Conservation (phyloP, 2,113 vertebrate genomes). For the Columba livia region DNA sequence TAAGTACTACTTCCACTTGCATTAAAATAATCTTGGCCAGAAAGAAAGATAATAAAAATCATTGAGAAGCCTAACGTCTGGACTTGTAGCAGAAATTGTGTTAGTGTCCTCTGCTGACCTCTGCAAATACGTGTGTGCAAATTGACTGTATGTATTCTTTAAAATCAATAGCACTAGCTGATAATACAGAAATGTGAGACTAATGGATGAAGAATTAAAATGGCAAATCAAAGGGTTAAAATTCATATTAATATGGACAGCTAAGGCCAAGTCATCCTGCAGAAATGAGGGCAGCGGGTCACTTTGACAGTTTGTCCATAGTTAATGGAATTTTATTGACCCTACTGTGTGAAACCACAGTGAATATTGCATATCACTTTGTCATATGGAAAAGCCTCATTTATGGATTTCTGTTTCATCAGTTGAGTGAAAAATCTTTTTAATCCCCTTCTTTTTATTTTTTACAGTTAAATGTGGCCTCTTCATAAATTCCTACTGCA, state of each 20-base stretch:
- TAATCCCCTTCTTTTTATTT: conserved; percentile 36
- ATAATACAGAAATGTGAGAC: conserved; percentile 87
- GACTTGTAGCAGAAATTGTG: conserved; percentile 48
- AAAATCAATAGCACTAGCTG: conserved; percentile 84
- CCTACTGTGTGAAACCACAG: conserved; percentile 81
- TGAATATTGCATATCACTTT: conserved; percentile 80
- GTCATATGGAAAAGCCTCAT: conserved; percentile 71
- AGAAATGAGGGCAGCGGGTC: conserved; percentile 77
- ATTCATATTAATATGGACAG: conserved; percentile 85
- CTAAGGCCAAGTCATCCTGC: conserved; percentile 75
- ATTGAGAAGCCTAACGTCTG: conserved; percentile 20
- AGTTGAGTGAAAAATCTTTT: conserved; percentile 56
- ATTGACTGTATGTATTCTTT: conserved; percentile 68
- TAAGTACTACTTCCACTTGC: neutral
- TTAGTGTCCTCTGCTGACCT: conserved; percentile 72
- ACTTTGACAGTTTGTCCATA: conserved; percentile 77
- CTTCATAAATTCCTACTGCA: conserved; percentile 71
- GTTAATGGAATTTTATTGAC: conserved; percentile 93
- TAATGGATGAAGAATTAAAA: conserved; percentile 88
- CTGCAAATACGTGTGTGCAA: conserved; percentile 65
- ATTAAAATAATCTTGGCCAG: neutral
- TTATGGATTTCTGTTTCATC: conserved; percentile 81
- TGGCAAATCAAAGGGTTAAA: conserved; percentile 77
- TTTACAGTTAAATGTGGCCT: conserved; percentile 72
- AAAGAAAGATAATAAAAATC: conserved; percentile 6